A percentile compares a stretch with the other conserved stretches of the same genome.
phyloP scores from a whole-genome alignment of 2,113 vertebrate species.

The Brevimyrus niger region DNA sequence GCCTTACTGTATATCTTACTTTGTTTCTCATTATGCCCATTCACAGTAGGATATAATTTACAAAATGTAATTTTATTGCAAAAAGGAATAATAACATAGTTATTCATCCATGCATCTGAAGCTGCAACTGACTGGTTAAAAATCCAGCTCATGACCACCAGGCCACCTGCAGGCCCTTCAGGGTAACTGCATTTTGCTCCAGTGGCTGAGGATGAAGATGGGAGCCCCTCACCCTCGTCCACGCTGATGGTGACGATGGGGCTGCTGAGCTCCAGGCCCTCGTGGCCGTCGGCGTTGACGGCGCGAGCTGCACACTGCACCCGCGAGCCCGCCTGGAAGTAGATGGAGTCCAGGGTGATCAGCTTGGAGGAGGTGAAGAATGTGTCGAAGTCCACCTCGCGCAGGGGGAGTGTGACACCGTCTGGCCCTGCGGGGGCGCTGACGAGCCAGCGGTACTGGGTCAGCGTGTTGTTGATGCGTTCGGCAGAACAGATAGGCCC shows the following conservation, averaged over 20 bases:
- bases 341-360: constrained; percentile 47
- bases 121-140: neutral
- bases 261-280: constrained; percentile 63
- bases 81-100: neutral
- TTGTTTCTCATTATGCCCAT: neutral
- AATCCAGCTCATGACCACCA: neutral
- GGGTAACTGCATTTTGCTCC: neutral
- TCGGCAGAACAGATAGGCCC: constrained; percentile 44
- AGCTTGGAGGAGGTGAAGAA: constrained; percentile 48
- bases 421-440: constrained; percentile 41
- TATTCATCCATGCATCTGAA: neutral
- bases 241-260: constrained; percentile 59
- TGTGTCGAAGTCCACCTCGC: constrained; percentile 42
- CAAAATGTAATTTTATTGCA: neutral
- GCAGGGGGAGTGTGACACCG: constrained; percentile 46
- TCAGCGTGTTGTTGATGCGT: constrained; percentile 47
- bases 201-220: neutral
- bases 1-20: neutral
- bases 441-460: constrained; percentile 47
- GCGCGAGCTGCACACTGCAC: constrained; percentile 43
- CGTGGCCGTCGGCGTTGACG: constrained; percentile 37
- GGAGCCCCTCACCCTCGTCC: constrained; percentile 58
- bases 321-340: constrained; percentile 50
- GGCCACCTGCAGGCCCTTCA: neutral
- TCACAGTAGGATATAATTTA: neutral